Conservation (phyloP, 2,113 vertebrate species). For the Poicephalus gulielmi region DNA sequence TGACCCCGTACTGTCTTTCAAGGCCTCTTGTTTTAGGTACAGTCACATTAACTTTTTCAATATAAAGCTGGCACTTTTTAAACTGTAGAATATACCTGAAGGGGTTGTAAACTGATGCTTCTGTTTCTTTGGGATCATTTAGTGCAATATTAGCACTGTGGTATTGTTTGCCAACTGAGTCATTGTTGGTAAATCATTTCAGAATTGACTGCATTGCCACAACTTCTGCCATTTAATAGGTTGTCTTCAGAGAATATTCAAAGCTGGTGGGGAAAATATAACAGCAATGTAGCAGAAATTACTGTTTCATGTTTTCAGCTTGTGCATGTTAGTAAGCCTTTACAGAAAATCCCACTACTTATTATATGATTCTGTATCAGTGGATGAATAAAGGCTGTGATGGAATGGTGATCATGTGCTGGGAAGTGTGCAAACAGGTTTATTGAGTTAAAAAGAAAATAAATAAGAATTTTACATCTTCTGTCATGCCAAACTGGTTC, state of each 20-base stretch:
- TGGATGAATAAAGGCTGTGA: not conserved
- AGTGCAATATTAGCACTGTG: not conserved
- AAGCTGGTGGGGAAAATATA: not conserved
- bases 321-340: not conserved
- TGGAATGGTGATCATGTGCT: not conserved
- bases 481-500: not conserved
- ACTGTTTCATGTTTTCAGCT: not conserved
- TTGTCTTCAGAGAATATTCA: not conserved
- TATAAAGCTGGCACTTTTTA: not conserved
- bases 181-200: not conserved
- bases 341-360: not conserved
- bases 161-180: not conserved
- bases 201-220: not conserved
- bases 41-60: not conserved
- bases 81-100: not conserved
- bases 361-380: not conserved
- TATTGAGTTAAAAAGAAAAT: not conserved
- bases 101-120: not conserved
- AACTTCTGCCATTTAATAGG: not conserved
- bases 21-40: not conserved
- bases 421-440: rapidly evolving
- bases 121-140: not conserved
- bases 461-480: not conserved
- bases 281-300: not conserved
- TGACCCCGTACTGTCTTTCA: not conserved